Conservation (phyloP, 64 coral and sea anemone species). For the Exaiptasia diaphana region DNA sequence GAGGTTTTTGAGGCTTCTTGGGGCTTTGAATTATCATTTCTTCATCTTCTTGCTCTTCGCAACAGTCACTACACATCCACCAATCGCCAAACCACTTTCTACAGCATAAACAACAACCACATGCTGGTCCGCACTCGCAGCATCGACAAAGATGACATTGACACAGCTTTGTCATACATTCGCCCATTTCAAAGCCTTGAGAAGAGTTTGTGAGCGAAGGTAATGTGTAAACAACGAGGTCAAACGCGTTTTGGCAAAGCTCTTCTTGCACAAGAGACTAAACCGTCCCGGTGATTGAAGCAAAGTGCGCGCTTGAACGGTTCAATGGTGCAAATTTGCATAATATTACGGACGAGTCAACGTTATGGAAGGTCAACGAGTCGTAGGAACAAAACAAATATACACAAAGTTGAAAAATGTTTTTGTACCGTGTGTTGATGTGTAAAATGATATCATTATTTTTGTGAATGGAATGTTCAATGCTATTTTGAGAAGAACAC, state of each 20-base stretch:
- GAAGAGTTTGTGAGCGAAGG: not conserved
- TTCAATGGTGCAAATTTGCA: too few relatives aligned
- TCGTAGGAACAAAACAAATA: too few relatives aligned
- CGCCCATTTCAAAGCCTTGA: constrained; percentile 42
- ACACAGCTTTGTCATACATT: constrained; percentile 75
- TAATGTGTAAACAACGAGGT: not conserved
- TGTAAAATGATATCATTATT: too few relatives aligned
- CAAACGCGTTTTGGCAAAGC: not conserved
- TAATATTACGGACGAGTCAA: too few relatives aligned
- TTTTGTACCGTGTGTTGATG: too few relatives aligned
- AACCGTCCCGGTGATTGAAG: too few relatives aligned
- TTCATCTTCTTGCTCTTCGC: constrained; percentile 79
- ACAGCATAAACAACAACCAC: constrained; percentile 74
- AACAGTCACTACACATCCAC: constrained; percentile 96
- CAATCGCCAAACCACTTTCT: constrained; percentile 77
- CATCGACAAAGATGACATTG: constrained; percentile 80
- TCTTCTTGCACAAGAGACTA: too few relatives aligned
- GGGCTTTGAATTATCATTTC: constrained; percentile 27
- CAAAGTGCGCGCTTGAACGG: too few relatives aligned
- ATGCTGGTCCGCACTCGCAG: constrained; percentile 58
- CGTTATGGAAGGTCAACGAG: too few relatives aligned
- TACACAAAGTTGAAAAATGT: too few relatives aligned
- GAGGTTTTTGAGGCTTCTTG: constrained; percentile 56
- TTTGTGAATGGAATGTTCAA: too few relatives aligned
- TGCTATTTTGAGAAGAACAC: too few relatives aligned